phyloP scores from a whole-genome alignment of 2,888 invertebrate species.

The Scrobipalpa atriplicella region DNA sequence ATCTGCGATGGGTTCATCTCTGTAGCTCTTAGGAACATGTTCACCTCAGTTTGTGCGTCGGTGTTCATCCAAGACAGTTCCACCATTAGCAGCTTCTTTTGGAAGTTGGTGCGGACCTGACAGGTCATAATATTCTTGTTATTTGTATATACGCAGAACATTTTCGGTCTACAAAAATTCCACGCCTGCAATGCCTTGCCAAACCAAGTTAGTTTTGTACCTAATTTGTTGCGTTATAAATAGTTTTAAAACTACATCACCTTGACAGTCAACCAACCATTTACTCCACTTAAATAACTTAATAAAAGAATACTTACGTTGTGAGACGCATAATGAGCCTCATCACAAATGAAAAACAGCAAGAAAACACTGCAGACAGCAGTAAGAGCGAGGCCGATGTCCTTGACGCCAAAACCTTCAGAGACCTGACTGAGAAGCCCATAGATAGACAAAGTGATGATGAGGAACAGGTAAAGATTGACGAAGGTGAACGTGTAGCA shows the following conservation, averaged over 20 bases:
- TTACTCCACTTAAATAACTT: too few relatives aligned
- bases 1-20: slow-evolving; percentile 90
- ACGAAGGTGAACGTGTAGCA: slow-evolving; percentile 87
- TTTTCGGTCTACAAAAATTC: too few relatives aligned
- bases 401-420: slow-evolving; percentile 87
- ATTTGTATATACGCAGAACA: too few relatives aligned
- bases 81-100: slow-evolving; percentile 88
- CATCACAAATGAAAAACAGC: slow-evolving; percentile 88
- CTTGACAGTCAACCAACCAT: too few relatives aligned
- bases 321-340: slow-evolving; percentile 88
- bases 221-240: too few relatives aligned
- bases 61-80: slow-evolving; percentile 90
- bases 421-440: slow-evolving; percentile 88
- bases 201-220: too few relatives aligned
- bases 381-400: slow-evolving; percentile 86
- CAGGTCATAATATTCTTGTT: neutral
- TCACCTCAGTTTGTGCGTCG: slow-evolving; percentile 89
- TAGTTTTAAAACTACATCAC: too few relatives aligned
- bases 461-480: slow-evolving; percentile 86
- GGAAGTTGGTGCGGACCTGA: slow-evolving; percentile 87
- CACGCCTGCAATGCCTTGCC: too few relatives aligned
- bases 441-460: slow-evolving; percentile 89
- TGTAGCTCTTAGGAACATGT: slow-evolving; percentile 89
- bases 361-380: slow-evolving; percentile 85
- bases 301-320: slow-evolving; percentile 77